Evolutionary conservation across 1,140 invertebrate species (phyloP), one percentile per base, ranked within the genome.

Genomic region (Vanessa tameamea): DNA sequence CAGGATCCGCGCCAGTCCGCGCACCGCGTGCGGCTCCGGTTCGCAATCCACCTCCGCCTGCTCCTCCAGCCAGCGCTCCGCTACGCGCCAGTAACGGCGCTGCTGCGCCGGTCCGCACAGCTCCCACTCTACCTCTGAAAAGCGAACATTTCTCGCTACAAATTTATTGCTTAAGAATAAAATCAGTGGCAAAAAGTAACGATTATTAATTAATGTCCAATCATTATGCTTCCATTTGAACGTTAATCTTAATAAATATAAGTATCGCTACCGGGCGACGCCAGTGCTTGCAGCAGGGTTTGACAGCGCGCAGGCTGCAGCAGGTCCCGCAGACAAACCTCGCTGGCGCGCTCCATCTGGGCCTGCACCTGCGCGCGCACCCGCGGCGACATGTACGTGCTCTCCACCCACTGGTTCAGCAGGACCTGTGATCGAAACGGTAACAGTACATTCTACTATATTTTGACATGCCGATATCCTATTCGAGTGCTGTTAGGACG

Each of bases 51-150:
- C 2, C 94, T 91, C 26, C 95, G 89, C 95, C 75, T 47, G 1
- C 72, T 75, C 47, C 78, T 20, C 78, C 1, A 78, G 76, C 73
- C 88, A 88, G n/a, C 81, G 73, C 3, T 94, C 93, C 15, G 94
- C 85, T 4, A 95, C 91, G 20, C 95, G 81, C 80, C 95, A 93
- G 78, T 96, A 96, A 75, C 93, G 94, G 55, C 94, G 93, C 76
- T 94, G 88, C 87, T 96, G 95, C 1, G 95, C 92, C 15, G 95
- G 95, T 12, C 95, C 95, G 37, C 93, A 88, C 43, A 79, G 82
- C 47, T 89, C 92, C 96, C 96, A 96, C 16, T 81, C 83, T 6
- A 95, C 92, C 26, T 86, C 53, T 57, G 53, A n/a, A 16, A 82
- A 11, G 77, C 12, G 6, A 43, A 3, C 3, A 9, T 43, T 43